These are phyloP conservation scores for Avahi laniger DNA, from an alignment of 2,797 vertebrate genomes.

Conservation along the genomic window DNA sequence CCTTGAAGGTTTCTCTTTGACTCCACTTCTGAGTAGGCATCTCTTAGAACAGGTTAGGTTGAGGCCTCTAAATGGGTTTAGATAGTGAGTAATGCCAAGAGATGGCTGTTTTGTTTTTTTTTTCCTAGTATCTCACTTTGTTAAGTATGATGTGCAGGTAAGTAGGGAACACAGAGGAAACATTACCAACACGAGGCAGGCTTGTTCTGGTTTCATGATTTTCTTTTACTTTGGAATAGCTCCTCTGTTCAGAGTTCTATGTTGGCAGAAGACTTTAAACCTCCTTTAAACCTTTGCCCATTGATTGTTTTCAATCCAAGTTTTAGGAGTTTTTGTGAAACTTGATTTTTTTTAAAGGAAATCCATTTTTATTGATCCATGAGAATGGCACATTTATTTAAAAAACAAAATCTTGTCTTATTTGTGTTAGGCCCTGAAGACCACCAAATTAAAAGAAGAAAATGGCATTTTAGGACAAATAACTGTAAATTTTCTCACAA, in stretches of 20 bases:
- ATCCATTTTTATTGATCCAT: not conserved
- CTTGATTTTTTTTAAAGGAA: not conserved
- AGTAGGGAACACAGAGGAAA: not conserved
- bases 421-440: not conserved
- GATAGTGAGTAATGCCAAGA: not conserved
- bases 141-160: not conserved
- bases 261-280: not conserved
- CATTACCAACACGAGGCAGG: not conserved
- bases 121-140: not conserved
- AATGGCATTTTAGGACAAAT: not conserved
- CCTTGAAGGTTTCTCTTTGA: not conserved
- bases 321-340: slow-evolving; percentile 10
- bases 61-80: not conserved
- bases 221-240: not conserved
- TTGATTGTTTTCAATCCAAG: not conserved
- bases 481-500: not conserved
- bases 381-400: not conserved
- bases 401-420: not conserved
- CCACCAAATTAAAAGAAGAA: not conserved
- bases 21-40: not conserved
- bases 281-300: not conserved
- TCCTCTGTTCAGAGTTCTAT: not conserved
- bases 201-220: not conserved
- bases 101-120: not conserved
- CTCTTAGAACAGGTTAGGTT: not conserved